These are phyloP conservation scores for Drosophila athabasca DNA, from an alignment of 1,140 invertebrate species.

Conservation along the genomic window DNA sequence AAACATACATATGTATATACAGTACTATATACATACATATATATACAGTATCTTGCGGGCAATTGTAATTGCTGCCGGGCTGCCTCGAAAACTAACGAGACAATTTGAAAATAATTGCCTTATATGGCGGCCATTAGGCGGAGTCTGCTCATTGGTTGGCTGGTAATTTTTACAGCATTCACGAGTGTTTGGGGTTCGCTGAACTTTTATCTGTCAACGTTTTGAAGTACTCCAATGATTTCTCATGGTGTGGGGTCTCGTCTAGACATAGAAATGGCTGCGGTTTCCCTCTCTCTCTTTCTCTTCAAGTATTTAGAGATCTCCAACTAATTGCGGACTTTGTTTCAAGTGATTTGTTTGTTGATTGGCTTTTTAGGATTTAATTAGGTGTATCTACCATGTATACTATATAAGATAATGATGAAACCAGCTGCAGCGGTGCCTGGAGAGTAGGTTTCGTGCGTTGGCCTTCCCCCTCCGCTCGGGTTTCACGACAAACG, in stretches of 20 bases:
- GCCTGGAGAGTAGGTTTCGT: too few species aligned
- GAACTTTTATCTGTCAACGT: conserved; percentile 75
- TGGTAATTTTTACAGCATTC: conserved; percentile 28
- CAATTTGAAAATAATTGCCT: conserved; percentile 78
- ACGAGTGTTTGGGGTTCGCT: conserved; percentile 58
- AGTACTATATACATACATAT: background rate
- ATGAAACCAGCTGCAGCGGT: too few species aligned
- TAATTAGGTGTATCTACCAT: conserved; percentile 32
- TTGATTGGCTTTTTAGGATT: conserved; percentile 42
- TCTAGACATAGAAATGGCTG: conserved; percentile 37
- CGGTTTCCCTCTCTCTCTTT: conserved; percentile 39
- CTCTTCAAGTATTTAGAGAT: conserved; percentile 8
- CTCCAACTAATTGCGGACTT: conserved; percentile 49
- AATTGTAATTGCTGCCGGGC: conserved; percentile 66
- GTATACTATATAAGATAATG: background rate
- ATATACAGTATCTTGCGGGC: conserved; percentile 43
- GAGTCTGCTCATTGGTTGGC: conserved; percentile 62
- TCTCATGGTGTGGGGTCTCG: conserved; percentile 55
- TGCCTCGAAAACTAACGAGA: conserved; percentile 73
- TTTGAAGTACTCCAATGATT: conserved; percentile 26
- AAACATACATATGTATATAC: background rate
- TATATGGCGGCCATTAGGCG: conserved; percentile 72
- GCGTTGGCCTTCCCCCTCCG: conserved; percentile 29
- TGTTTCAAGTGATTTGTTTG: conserved; percentile 47
- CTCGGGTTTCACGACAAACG: conserved; percentile 19